A percentile compares a stretch with the other conserved stretches of the same genome.
Conservation (phyloP, 23 tunicate species). For the Ciona savignyi region DNA sequence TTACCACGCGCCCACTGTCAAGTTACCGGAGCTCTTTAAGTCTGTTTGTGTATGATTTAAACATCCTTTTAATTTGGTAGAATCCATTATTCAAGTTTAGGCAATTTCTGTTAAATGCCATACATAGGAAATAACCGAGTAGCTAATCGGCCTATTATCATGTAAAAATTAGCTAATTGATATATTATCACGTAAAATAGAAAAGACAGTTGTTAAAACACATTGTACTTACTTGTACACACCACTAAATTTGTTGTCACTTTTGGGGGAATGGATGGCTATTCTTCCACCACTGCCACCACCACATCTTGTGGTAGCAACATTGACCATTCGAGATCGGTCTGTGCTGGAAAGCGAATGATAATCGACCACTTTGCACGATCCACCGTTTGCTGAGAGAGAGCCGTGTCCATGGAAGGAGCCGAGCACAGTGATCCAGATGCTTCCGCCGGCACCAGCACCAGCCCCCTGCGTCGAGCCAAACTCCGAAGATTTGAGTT, state of each 20-base stretch:
- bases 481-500: neutral
- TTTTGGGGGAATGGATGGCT: neutral
- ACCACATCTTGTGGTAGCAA: constrained; percentile 16
- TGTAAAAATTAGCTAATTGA: too few species aligned
- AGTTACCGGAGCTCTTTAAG: too few species aligned
- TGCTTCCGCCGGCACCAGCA: constrained; percentile 25
- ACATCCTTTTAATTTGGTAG: too few species aligned
- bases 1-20: too few species aligned
- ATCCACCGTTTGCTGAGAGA: constrained; percentile 14
- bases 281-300: constrained; percentile 26
- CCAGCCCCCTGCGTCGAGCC: constrained; percentile 1
- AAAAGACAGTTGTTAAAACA: too few species aligned
- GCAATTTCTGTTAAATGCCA: too few species aligned
- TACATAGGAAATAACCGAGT: too few species aligned
- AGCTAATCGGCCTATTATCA: too few species aligned
- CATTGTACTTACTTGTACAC: constrained; percentile 17
- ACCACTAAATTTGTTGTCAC: constrained; percentile 5
- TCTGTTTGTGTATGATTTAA: too few species aligned
- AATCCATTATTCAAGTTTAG: too few species aligned
- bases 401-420: constrained; percentile 14
- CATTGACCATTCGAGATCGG: constrained; percentile 5
- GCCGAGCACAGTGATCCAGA: constrained; percentile 17
- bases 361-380: constrained; percentile 9
- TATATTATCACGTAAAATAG: too few species aligned
- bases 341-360: neutral